Percentiles rank a stretch among this genome's conserved stretches.
Evolutionary conservation across 2,888 invertebrate species (phyloP).

Genomic region (Phoenoteleia sp.): DNA sequence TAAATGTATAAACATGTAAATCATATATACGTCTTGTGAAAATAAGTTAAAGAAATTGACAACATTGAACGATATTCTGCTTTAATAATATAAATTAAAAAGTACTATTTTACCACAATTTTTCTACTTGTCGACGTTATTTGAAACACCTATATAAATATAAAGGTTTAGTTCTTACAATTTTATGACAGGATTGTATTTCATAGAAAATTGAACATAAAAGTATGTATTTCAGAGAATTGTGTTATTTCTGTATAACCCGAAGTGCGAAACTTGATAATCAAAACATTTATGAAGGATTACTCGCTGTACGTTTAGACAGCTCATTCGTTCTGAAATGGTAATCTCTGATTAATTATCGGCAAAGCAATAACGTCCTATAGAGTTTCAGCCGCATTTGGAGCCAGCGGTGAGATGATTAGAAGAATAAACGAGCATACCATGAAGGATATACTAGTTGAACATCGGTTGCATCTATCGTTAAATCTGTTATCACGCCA

Average conservation of each 20-base stretch:
- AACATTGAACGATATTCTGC: too few relatives aligned
- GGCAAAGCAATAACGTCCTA: conserved; percentile 60
- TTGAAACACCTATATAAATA: too few relatives aligned
- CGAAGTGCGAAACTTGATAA: conserved; percentile 33
- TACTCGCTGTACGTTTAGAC: conserved; percentile 45
- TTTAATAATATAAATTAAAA: too few relatives aligned
- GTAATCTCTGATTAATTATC: conserved; percentile 68
- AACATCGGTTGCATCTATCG: conserved; percentile 49
- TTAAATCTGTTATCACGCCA: conserved; percentile 57
- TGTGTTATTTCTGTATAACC: conserved; percentile 18
- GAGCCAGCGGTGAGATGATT: conserved; percentile 52
- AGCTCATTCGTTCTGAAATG: conserved; percentile 58
- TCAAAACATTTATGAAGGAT: conserved; percentile 57
- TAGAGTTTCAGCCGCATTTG: conserved; percentile 40
- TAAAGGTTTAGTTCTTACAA: too few relatives aligned
- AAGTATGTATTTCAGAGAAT: conserved; percentile 20
- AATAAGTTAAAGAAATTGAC: too few relatives aligned
- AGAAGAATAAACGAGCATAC: conserved; percentile 64
- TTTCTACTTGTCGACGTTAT: too few relatives aligned
- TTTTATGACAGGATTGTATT: not conserved
- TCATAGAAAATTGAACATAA: conserved; percentile 3
- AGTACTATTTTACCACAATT: too few relatives aligned
- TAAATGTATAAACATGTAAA: too few relatives aligned
- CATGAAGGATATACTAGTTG: conserved; percentile 53
- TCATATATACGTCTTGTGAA: too few relatives aligned